Base-by-base conservation (phyloP, 2,888 invertebrate genomes). In the Eristalis pertinax region DNA sequence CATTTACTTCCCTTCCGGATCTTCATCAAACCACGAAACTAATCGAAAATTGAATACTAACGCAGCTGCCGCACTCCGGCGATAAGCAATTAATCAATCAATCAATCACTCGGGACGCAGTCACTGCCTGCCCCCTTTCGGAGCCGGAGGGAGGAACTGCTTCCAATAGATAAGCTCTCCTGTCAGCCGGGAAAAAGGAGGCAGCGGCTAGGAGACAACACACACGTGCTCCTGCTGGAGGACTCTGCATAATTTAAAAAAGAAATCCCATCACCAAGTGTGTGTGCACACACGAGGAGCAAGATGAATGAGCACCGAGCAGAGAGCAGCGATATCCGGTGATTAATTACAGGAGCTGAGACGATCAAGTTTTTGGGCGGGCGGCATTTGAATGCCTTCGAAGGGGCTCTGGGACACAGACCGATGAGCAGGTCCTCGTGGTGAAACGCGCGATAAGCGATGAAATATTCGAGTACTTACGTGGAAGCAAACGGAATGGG, bases 11-110 rank as follows among this genome's bases (percentile, higher is more conserved):
- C 43, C 4, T 50, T n/a, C 5, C 5, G 50, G 50, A 50, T 19
- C 19, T 10, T 19, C 50, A 50, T 19, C 50, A 75, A 50, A 50
- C 50, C 19, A 50, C 50, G 19, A 50, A 72, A 50, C 74, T 74
- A 82, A 82, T 74, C 41, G 75, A 63, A 63, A 56, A 87, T 76
- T 83, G 84, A 68, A 78, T 86, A 86, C 73, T 69, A 81, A 69
- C 73, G 81, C 81, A 82, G 77, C 83, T 87, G 86, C 79, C 72
- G 75, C 75, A 82, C 74, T 77, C 22, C 58, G 78, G 72, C 64
- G 86, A 83, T 83, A 87, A 83, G 78, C 83, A 87, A 87, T 87
- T 87, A 87, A 83, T 87, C 83, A 87, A 83, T 87, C 86, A 72
- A 86, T 86, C 86, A 87, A 87, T 87, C 86, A 87, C 75, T 79